Conservation (phyloP, 2,113 vertebrate species). For the Eudyptes chrysolophus region DNA sequence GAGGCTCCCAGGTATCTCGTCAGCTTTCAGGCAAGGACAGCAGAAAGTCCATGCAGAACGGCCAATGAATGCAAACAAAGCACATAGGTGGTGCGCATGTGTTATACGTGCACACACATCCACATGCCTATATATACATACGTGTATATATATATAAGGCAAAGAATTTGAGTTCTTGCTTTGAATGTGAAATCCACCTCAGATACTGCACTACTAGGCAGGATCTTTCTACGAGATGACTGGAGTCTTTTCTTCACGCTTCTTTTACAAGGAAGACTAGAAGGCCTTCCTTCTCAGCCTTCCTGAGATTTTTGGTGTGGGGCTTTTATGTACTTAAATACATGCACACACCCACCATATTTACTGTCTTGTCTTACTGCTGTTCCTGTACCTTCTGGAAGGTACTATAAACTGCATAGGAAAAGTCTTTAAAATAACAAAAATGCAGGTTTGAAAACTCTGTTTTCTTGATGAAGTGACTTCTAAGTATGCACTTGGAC, state of each 20-base stretch:
- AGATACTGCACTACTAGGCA: background rate
- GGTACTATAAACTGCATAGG: background rate
- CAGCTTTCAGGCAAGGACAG: background rate
- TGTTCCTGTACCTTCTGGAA: background rate
- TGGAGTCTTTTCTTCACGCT: background rate
- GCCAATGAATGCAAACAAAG: background rate
- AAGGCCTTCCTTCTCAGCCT: background rate
- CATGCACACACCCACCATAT: background rate
- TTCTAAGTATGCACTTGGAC: background rate
- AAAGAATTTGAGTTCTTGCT: background rate
- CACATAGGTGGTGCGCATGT: accelerated
- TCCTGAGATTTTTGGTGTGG: background rate
- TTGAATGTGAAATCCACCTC: background rate
- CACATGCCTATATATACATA: background rate
- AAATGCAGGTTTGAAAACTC: background rate
- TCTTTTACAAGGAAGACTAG: background rate
- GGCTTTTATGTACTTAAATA: background rate
- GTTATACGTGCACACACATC: background rate
- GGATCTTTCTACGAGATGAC: background rate
- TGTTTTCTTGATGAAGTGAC: background rate
- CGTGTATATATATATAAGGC: too few relatives aligned
- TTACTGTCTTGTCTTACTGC: background rate
- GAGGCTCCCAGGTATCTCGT: background rate
- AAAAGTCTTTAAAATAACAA: background rate
- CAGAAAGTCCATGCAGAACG: background rate